phyloP scores from a whole-genome alignment of 2,888 invertebrate species.

The Pyrocoelia pectoralis region DNA sequence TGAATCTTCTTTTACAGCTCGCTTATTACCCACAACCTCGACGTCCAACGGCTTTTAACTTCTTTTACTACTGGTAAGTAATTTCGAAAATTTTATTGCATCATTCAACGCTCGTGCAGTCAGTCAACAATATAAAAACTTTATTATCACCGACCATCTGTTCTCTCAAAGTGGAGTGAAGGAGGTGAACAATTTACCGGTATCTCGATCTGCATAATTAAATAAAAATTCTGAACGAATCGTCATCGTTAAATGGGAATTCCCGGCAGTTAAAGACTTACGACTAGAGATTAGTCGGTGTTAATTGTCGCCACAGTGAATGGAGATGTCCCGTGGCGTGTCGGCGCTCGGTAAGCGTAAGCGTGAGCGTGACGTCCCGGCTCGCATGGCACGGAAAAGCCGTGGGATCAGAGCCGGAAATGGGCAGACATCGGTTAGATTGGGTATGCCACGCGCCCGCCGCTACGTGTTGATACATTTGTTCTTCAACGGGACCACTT shows the following conservation, averaged over 20 bases:
- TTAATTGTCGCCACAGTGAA: slow-evolving; percentile 50
- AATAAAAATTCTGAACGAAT: not conserved
- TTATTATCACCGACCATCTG: slow-evolving; percentile 9
- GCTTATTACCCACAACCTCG: slow-evolving; percentile 14
- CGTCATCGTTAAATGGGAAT: slow-evolving; percentile 18
- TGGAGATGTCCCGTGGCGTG: slow-evolving; percentile 52
- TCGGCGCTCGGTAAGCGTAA: slow-evolving; percentile 44
- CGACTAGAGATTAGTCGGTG: slow-evolving; percentile 44
- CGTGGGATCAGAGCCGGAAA: slow-evolving; percentile 53
- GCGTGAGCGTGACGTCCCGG: slow-evolving; percentile 52
- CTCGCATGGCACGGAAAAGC: slow-evolving; percentile 53
- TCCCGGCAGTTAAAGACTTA: slow-evolving; percentile 34
- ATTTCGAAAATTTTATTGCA: slow-evolving; percentile 17
- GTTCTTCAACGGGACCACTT: slow-evolving; percentile 44
- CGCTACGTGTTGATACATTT: slow-evolving; percentile 55
- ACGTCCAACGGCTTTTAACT: slow-evolving; percentile 8
- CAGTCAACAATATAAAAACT: slow-evolving; percentile 13
- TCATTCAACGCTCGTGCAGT: slow-evolving; percentile 13
- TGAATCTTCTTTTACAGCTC: slow-evolving; percentile 25
- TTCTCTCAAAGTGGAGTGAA: not conserved
- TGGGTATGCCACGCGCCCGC: slow-evolving; percentile 53
- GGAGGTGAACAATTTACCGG: not conserved
- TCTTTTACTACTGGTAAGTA: slow-evolving; percentile 23
- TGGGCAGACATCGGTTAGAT: slow-evolving; percentile 57
- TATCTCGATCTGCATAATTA: not conserved